phyloP scores from a whole-genome alignment of 2,113 vertebrate species.

The Craseonycteris thonglongyai region DNA sequence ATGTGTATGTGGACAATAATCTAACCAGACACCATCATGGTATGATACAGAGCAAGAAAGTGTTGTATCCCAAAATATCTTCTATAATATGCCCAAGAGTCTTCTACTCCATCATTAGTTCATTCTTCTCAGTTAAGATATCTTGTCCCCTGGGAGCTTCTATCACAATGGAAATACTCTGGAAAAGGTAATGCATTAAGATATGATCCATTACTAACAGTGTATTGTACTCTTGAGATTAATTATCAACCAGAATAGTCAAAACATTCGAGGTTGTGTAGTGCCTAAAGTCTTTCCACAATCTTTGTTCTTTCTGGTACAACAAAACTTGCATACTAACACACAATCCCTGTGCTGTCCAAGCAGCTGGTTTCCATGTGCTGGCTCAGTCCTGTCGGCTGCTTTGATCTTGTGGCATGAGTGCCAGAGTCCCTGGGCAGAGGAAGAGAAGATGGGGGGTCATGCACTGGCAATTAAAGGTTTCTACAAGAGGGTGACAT shows the following conservation, averaged over 20 bases:
- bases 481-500: not conserved
- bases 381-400: not conserved
- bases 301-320: not conserved
- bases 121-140: not conserved
- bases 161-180: not conserved
- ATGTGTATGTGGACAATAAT: not conserved
- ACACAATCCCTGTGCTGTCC: not conserved
- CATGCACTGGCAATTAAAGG: not conserved
- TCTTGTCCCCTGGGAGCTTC: not conserved
- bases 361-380: not conserved
- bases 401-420: not conserved
- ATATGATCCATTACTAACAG: slow-evolving; percentile 39
- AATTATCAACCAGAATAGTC: slow-evolving; percentile 13
- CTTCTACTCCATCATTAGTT: not conserved
- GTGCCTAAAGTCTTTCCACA: slow-evolving; percentile 1
- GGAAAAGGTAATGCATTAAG: slow-evolving; percentile 16
- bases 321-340: not conserved
- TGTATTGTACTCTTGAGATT: slow-evolving; percentile 1
- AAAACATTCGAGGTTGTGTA: not conserved
- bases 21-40: not conserved
- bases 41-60: not conserved
- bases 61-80: not conserved
- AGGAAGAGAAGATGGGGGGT: not conserved
- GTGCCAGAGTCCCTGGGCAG: not conserved
- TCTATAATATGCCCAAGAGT: not conserved